Evolutionary conservation across 2,888 invertebrate species (phyloP), one percentile per base, ranked within the genome.

Genomic region (Mythimna pallens): DNA sequence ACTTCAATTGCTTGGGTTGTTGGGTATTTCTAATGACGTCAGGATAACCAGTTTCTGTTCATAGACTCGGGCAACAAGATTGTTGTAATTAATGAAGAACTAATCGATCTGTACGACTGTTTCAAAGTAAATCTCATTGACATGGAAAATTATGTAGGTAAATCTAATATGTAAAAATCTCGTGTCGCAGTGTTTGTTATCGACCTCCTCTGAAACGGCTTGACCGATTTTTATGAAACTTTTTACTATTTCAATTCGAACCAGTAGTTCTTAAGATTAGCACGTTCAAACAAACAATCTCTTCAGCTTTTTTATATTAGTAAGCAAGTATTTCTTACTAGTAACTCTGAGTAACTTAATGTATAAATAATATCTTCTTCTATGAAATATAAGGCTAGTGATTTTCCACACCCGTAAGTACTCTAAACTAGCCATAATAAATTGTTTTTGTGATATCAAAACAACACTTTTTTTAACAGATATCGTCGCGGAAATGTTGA

Each of bases 21-120:
- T 70, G 58, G 80, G 80, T 80, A 80, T 80, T 77, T 80, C 40
- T 70, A 47, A 55, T 80, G 77, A 80, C 73, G 69, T 80, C 76
- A 80, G 2, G 9, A 20, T 8, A 70, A 73, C 80, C 30, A 40
- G 80, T 70, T 40, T 50, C 20, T 12, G 30, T 17, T 65, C 47
- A 47, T 12, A 36, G 40, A 65, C n/a, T 47, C 30, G 14, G 14
- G n/a, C 2, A 30, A 8, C n/a, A 9, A n/a, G 25, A 12, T 47
- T n/a, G 14, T 25, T 65, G 36, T 43, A 43, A 63, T 63, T 55
- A 52, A 67, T 22, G 14, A n/a, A n/a, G 17, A 63, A 54, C 10
- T 36, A 9, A 52, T 65, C n/a, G 8, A 55, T 54, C 20, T 12
- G 12, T 12, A 6, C 2, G 12, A 47, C 10, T 57, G 20, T 50